A percentile compares a stretch with the other conserved stretches of the same genome.
These are phyloP conservation scores for Urocynchramus pylzowi DNA, from an alignment of 2,113 vertebrate species.

Conservation along the genomic window DNA sequence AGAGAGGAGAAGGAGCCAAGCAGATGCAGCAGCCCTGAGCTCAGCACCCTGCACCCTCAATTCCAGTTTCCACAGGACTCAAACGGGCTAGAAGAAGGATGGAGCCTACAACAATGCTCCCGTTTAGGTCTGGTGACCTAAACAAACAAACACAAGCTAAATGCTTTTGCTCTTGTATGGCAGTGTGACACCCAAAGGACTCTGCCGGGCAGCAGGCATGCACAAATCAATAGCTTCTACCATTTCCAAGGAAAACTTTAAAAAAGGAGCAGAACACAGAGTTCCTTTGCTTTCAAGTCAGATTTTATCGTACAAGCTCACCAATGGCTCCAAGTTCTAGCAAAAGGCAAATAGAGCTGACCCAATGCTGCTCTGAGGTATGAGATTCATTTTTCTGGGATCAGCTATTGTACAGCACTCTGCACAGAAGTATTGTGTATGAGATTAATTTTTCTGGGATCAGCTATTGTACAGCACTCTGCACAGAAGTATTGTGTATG, in stretches of 20 bases:
- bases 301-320: background rate
- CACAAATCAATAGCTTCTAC: background rate
- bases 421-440: no score
- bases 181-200: background rate
- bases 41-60: background rate
- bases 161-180: fast-evolving
- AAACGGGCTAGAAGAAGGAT: background rate
- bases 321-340: background rate
- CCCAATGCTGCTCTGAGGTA: no score
- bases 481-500: background rate
- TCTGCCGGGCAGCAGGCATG: background rate
- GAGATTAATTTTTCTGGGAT: background rate
- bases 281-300: background rate
- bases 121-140: background rate
- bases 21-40: background rate
- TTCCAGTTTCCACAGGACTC: background rate
- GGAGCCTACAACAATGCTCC: background rate
- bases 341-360: background rate
- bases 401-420: background rate
- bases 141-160: background rate
- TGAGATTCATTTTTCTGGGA: background rate
- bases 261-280: background rate
- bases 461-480: background rate
- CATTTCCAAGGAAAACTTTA: background rate
- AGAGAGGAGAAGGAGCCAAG: background rate